These are phyloP conservation scores for Morone saxatilis DNA, from an alignment of 2,113 vertebrate species.

Conservation along the genomic window DNA sequence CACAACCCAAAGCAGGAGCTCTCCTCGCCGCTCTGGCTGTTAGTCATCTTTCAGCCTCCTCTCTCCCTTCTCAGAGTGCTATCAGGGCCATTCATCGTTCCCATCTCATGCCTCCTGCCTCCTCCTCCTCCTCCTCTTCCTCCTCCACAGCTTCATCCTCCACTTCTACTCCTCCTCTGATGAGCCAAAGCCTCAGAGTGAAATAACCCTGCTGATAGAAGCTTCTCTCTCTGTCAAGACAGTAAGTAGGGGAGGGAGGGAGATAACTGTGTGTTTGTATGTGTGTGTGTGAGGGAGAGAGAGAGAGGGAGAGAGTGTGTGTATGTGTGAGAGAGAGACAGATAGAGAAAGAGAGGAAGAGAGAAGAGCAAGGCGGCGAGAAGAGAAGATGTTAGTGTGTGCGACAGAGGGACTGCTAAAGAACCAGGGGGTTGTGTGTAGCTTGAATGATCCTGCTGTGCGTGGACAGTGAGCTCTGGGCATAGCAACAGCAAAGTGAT, in stretches of 20 bases:
- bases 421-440: constrained; percentile 71
- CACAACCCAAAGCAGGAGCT: constrained; percentile 61
- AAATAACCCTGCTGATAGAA: constrained; percentile 79
- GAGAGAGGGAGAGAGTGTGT: constrained; percentile 27
- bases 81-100: constrained; percentile 74
- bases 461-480: constrained; percentile 68
- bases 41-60: constrained; percentile 72
- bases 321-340: constrained; percentile 17
- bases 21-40: constrained; percentile 58
- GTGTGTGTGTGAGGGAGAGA: constrained; percentile 15
- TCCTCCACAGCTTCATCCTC: constrained; percentile 73
- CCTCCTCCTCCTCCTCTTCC: constrained; percentile 56
- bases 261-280: constrained; percentile 22
- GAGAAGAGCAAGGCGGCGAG: constrained; percentile 48
- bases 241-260: constrained; percentile 77
- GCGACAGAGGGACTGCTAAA: constrained; percentile 67
- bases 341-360: constrained; percentile 46
- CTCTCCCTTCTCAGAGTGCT: constrained; percentile 64
- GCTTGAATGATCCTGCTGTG: constrained; percentile 69
- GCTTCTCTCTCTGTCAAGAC: constrained; percentile 80
- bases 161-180: constrained; percentile 73
- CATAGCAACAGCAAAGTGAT: constrained; percentile 77
- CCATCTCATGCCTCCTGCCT: constrained; percentile 72
- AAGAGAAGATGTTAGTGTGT: constrained; percentile 68
- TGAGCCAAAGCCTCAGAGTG: constrained; percentile 79